Evolutionary conservation across 2,888 invertebrate species (phyloP).

Genomic region (Melieria omissa): DNA sequence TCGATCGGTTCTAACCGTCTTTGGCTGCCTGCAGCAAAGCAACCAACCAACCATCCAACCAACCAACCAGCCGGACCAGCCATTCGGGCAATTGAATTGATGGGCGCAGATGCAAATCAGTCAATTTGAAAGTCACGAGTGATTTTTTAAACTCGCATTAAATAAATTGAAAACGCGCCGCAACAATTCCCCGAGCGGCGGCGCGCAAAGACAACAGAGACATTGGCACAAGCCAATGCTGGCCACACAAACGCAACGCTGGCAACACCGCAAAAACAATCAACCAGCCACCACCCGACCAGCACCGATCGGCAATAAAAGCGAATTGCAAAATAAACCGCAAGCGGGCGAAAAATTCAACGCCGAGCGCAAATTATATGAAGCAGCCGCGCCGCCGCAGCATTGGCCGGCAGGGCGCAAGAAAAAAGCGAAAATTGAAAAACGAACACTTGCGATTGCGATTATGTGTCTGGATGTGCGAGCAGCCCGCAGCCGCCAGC

Average conservation of each 20-base stretch:
- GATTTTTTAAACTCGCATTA: slow-evolving; percentile 36
- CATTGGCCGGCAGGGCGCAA: not conserved
- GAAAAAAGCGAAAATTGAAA: slow-evolving; percentile 24
- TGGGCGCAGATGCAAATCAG: slow-evolving; percentile 39
- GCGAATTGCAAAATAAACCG: not conserved
- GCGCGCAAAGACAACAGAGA: slow-evolving; percentile 11
- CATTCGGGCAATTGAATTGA: slow-evolving; percentile 11
- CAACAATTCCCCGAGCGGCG: slow-evolving; percentile 15
- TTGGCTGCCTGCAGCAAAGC: too few relatives aligned
- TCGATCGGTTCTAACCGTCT: too few relatives aligned
- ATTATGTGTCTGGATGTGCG: slow-evolving; percentile 8
- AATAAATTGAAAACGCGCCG: slow-evolving; percentile 34
- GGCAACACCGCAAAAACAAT: not conserved
- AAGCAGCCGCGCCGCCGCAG: not conserved
- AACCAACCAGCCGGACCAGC: not conserved
- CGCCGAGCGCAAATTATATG: not conserved
- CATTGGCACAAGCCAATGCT: slow-evolving; percentile 19
- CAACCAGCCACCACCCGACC: not conserved
- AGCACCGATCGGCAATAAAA: not conserved
- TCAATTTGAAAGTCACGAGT: slow-evolving; percentile 41
- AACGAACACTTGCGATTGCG: slow-evolving; percentile 22
- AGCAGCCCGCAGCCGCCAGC: not conserved
- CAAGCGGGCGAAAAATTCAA: not conserved
- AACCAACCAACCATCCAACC: slow-evolving; percentile 13
- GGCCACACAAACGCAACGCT: not conserved